phyloP scores from a whole-genome alignment of 2,113 vertebrate species.

The Lophius piscatorius region DNA sequence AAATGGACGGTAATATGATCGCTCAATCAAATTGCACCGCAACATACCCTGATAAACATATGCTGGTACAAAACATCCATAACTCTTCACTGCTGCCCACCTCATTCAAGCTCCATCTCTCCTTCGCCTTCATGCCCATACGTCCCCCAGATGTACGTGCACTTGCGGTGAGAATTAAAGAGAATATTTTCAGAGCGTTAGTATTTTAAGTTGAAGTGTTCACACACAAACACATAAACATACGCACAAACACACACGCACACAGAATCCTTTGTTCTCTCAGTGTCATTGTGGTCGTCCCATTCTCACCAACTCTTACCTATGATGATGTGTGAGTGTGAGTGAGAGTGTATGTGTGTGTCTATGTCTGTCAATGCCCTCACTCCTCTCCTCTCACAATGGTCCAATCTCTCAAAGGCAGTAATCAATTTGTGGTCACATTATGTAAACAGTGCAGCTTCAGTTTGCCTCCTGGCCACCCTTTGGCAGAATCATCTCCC shows the following conservation, averaged over 20 bases:
- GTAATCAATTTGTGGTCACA: slow-evolving; percentile 31
- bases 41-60: slow-evolving; percentile 57
- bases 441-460: slow-evolving; percentile 33
- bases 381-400: slow-evolving; percentile 33
- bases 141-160: slow-evolving; percentile 29
- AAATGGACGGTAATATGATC: slow-evolving; percentile 63
- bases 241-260: slow-evolving; percentile 37
- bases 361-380: slow-evolving; percentile 26
- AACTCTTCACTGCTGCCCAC: slow-evolving; percentile 62
- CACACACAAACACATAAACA: slow-evolving; percentile 37
- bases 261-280: slow-evolving; percentile 62
- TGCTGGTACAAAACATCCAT: slow-evolving; percentile 54
- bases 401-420: slow-evolving; percentile 14
- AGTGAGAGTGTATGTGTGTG: slow-evolving; percentile 15
- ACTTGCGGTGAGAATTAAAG: slow-evolving; percentile 64
- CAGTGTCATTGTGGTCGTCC: slow-evolving; percentile 52
- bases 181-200: slow-evolving; percentile 63
- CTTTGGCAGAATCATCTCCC: neutral
- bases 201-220: slow-evolving; percentile 68
- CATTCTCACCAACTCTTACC: slow-evolving; percentile 62
- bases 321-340: slow-evolving; percentile 6
- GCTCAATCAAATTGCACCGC: slow-evolving; percentile 33
- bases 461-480: neutral
- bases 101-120: slow-evolving; percentile 48
- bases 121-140: neutral